phyloP scores from a whole-genome alignment of 1,140 invertebrate species.

The Zaprionus nigranus region DNA sequence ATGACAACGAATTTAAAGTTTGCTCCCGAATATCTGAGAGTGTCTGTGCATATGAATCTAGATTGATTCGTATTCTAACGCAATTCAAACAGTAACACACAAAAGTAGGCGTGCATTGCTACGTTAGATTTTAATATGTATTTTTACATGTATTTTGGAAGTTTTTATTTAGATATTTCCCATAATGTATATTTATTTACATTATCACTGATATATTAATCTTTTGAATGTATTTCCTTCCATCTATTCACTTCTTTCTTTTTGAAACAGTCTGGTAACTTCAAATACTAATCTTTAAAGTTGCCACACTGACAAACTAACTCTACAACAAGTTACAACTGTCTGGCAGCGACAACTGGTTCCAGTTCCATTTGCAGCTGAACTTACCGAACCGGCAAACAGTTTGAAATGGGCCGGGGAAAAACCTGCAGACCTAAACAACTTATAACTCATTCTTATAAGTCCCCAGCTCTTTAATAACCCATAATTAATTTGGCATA shows the following conservation, averaged over 20 bases:
- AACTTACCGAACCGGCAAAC: not conserved
- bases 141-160: too few relatives aligned
- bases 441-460: not conserved
- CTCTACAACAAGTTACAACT: not conserved
- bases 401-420: not conserved
- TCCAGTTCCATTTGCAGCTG: slow-evolving; percentile 12
- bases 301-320: slow-evolving; percentile 7
- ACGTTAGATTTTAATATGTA: too few relatives aligned
- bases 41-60: not conserved
- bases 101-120: too few relatives aligned
- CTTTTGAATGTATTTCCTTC: too few relatives aligned
- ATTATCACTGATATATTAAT: too few relatives aligned
- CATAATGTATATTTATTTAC: too few relatives aligned
- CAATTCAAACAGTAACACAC: too few relatives aligned
- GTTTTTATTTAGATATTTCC: too few relatives aligned
- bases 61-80: not conserved
- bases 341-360: slow-evolving; percentile 25
- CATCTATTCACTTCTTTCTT: not conserved
- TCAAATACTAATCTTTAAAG: not conserved
- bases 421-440: not conserved
- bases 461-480: not conserved
- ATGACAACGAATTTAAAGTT: not conserved
- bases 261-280: slow-evolving; percentile 11
- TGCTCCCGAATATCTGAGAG: not conserved
- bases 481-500: not conserved